Evolutionary conservation across 2,888 invertebrate genomes (phyloP), one percentile per base, ranked within the genome.

Genomic region (Eustalomyia histrio): DNA sequence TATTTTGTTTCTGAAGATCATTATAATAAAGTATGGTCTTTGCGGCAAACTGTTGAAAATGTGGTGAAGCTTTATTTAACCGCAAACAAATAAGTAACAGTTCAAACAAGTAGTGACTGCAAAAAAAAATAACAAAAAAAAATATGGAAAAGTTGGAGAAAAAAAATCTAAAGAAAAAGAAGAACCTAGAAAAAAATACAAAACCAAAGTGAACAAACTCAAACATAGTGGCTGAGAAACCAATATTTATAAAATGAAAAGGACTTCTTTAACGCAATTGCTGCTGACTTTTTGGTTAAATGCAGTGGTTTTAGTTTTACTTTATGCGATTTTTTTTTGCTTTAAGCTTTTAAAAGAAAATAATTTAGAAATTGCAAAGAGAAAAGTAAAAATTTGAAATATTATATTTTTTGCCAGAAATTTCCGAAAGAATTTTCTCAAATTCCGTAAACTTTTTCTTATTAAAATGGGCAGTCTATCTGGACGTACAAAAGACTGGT

Each of bases 41-140:
- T 81, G 74, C 53, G 74, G 65, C 71, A 78, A 61, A 78, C 81
- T 81, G 81, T 81, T 81, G 81, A 81, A 81, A 81, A 24, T 81
- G 78, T 75, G 78, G 81, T 71, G 18, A 63, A 78, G 71, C 81
- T 81, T 81, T 78, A 81, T 75, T 81, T 81, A 74, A 78, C 81
- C 78, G 18, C 81, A 78, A 78, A 78, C 81, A 78, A 81, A 78
- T 78, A 81, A 71, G 81, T 78, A 81, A 75, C 81, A 74, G 63
- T 75, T 72, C 81, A 81, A 78, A 78, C 57, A 81, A 74, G 24
- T 24, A 29, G 57, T 57, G 57, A 57, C 24, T 33, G n/a, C 9
- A 63, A 64, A 61, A 43, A n/a, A 2, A 52, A 53, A 67, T 24
- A 43, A 14, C n/a, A n/a, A n/a, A n/a, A n/a, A n/a, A n/a, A n/a